A percentile compares a stretch with the other conserved stretches of the same genome.
phyloP scores from a whole-genome alignment of 2,888 invertebrate species.

The Diaprepes abbreviatus region DNA sequence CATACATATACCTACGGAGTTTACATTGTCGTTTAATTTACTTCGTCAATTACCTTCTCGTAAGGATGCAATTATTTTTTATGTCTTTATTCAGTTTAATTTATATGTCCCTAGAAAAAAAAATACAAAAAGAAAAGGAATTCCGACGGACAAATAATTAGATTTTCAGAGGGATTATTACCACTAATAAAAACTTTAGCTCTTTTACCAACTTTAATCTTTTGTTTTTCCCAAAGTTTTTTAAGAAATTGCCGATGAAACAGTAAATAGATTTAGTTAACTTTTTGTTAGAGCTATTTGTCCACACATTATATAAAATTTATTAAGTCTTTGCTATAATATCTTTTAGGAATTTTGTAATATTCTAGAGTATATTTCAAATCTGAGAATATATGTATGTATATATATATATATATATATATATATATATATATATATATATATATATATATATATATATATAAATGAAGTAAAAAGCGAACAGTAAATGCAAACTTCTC shows the following conservation, averaged over 20 bases:
- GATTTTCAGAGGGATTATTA: slow-evolving; percentile 25
- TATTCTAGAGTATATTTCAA: neutral
- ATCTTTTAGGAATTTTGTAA: neutral
- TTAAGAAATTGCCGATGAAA: slow-evolving; percentile 12
- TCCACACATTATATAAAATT: slow-evolving; percentile 12
- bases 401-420: no score
- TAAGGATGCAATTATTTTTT: neutral
- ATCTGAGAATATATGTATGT: no score
- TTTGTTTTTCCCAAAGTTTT: slow-evolving; percentile 26
- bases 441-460: no score
- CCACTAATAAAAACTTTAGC: slow-evolving; percentile 27
- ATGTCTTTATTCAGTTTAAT: neutral
- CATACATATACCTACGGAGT: no score
- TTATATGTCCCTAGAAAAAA: neutral
- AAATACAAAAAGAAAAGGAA: slow-evolving; percentile 13
- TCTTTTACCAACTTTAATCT: slow-evolving; percentile 25
- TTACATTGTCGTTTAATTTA: no score
- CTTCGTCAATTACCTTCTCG: no score
- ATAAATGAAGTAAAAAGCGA: no score
- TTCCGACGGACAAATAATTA: slow-evolving; percentile 24
- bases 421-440: no score
- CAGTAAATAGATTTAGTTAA: slow-evolving; percentile 16
- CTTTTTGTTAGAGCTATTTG: slow-evolving; percentile 3
- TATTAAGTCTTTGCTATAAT: neutral
- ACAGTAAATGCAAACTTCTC: no score